Base-by-base conservation (phyloP, 1,140 invertebrate species). In the Brachionus manjavacas region DNA sequence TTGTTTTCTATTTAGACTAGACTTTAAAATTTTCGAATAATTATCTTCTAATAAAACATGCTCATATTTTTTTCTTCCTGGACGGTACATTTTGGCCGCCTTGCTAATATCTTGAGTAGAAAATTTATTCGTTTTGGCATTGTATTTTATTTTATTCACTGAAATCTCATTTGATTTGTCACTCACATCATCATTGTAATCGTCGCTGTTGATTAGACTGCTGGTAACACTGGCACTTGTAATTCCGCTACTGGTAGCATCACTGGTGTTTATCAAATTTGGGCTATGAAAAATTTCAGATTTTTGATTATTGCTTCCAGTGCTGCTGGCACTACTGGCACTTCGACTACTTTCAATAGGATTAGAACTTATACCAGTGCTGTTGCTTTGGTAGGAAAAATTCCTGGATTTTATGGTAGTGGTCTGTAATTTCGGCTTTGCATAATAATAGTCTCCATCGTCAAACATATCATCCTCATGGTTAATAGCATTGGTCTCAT, bases 81-180 rank as follows among this genome's bases (percentile, higher is more conserved):
- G 39, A 20, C 9, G 43, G 16, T 72, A 72, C 35, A 72, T 72
- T 72, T 39, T 72, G 14, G n/a, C 7, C 2, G 31, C n/a, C 31
- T 39, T 72, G 12, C 14, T 20, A 41, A 0, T 20, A 16, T 72
- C 68, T 9, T 41, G 35, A 1, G 68, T 72, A 8, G 28, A 49
- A n/a, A 76, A 14, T 43, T 23, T 49, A 46, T 81, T 81, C 25
- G 52, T 81, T 81, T 81, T 81, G 8, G 79, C 79, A 66, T 81
- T 81, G 20, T 81, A 81, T 64, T 81, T 81, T 9, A 81, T 81
- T 20, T 52, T 81, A 25, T 81, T 81, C 23, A 81, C 52, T 35
- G 46, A 31, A 23, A 20, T 25, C 8, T 41, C 31, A 7, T 74
- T 74, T 41, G 39, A 23, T 74, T 76, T 76, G 28, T 76, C 43